Conservation (phyloP, 2,113 vertebrate species). For the Romanogobio albipinnatus region DNA sequence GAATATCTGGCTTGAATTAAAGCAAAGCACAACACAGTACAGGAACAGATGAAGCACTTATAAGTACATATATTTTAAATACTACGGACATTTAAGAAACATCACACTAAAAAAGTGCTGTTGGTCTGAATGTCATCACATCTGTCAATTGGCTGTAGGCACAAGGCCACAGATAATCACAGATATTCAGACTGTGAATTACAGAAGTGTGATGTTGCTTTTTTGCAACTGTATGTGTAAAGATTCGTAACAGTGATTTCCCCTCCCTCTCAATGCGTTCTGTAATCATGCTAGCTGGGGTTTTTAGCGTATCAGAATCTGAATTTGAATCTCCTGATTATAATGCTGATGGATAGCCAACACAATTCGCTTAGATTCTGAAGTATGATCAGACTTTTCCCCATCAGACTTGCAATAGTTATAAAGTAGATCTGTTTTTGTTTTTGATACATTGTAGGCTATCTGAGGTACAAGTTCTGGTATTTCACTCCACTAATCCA, state of each 20-base stretch:
- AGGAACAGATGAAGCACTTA: slow-evolving; percentile 18
- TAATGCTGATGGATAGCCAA: neutral
- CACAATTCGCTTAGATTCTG: neutral
- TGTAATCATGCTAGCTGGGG: neutral
- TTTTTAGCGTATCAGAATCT: neutral
- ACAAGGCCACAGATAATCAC: neutral
- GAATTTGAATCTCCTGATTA: neutral
- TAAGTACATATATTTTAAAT: slow-evolving; percentile 5
- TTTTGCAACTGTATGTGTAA: neutral
- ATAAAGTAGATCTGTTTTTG: neutral
- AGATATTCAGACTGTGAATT: slow-evolving; percentile 1
- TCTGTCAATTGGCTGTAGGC: neutral
- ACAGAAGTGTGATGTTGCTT: neutral
- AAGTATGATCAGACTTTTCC: neutral
- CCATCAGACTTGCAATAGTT: neutral
- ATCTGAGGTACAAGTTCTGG: slow-evolving; percentile 3
- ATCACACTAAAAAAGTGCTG: slow-evolving; percentile 3
- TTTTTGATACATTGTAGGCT: neutral
- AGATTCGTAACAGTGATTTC: neutral
- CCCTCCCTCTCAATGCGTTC: neutral
- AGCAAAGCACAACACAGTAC: slow-evolving; percentile 28
- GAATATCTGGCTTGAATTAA: neutral
- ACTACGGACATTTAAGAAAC: slow-evolving; percentile 15
- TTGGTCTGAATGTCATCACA: neutral
- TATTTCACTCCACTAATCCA: neutral